phyloP scores from a whole-genome alignment of 2,113 vertebrate genomes.

The Perca flavescens region DNA sequence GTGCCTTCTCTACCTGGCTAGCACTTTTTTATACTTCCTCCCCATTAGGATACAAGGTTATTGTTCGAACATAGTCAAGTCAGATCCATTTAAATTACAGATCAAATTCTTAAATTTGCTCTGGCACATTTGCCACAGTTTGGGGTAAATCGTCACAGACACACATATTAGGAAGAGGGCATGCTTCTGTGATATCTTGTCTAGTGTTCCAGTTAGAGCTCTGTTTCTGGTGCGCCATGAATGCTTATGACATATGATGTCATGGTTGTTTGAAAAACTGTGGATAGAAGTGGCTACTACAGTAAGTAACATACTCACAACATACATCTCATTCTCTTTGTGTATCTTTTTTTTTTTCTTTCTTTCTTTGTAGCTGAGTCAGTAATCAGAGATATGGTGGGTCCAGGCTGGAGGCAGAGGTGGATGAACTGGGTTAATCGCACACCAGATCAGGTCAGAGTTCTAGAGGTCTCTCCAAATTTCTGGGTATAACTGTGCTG shows the following conservation, averaged over 20 bases:
- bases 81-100: neutral
- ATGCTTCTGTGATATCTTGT: neutral
- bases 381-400: slow-evolving; percentile 95
- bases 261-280: neutral
- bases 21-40: neutral
- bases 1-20: neutral
- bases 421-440: slow-evolving; percentile 93
- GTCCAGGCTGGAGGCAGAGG: slow-evolving; percentile 96
- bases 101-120: neutral
- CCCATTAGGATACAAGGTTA: neutral
- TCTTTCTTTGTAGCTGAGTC: slow-evolving; percentile 87
- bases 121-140: neutral
- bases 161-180: neutral
- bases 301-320: neutral
- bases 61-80: neutral
- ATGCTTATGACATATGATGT: neutral
- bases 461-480: neutral
- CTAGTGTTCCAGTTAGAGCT: neutral
- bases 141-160: neutral
- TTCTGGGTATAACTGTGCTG: neutral
- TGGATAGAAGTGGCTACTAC: neutral
- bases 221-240: neutral
- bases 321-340: neutral
- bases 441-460: slow-evolving; percentile 91
- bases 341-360: neutral